Percentiles rank a stretch among this genome's conserved stretches.
Conservation (phyloP, 2,888 invertebrate species). For the Euzophera pinguis region DNA sequence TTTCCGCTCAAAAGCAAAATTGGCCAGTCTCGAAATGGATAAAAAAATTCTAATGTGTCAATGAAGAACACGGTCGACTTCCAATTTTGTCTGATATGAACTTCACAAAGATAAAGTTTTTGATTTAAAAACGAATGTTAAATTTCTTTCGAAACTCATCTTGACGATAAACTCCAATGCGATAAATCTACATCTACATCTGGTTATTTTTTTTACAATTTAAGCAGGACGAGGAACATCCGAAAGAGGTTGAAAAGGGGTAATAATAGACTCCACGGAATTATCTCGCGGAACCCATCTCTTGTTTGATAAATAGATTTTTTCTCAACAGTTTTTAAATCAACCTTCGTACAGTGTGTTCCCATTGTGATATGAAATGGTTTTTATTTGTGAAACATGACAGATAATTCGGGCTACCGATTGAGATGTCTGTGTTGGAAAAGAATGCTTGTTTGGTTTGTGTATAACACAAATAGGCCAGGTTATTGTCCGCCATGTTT, state of each 20-base stretch:
- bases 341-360: constrained; percentile 50
- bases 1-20: no score
- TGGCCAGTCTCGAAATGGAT: no score
- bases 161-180: constrained; percentile 4
- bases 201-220: constrained; percentile 14
- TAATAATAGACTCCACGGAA: constrained; percentile 63
- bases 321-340: constrained; percentile 57
- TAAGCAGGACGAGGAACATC: constrained; percentile 13
- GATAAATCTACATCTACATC: constrained; percentile 11
- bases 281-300: constrained; percentile 69
- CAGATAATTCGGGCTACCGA: constrained; percentile 74
- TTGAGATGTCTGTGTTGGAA: constrained; percentile 67
- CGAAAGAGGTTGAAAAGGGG: constrained; percentile 60
- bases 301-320: constrained; percentile 70
- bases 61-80: no score
- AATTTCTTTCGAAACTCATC: background rate
- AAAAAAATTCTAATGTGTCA: no score
- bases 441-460: constrained; percentile 62
- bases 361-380: constrained; percentile 69
- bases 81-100: no score
- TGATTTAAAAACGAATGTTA: background rate
- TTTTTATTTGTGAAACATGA: constrained; percentile 72
- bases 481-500: constrained; percentile 62
- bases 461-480: constrained; percentile 56
- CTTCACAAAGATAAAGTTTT: no score